phyloP scores from a whole-genome alignment of 2,797 vertebrate species.

The Erpetoichthys calabaricus region DNA sequence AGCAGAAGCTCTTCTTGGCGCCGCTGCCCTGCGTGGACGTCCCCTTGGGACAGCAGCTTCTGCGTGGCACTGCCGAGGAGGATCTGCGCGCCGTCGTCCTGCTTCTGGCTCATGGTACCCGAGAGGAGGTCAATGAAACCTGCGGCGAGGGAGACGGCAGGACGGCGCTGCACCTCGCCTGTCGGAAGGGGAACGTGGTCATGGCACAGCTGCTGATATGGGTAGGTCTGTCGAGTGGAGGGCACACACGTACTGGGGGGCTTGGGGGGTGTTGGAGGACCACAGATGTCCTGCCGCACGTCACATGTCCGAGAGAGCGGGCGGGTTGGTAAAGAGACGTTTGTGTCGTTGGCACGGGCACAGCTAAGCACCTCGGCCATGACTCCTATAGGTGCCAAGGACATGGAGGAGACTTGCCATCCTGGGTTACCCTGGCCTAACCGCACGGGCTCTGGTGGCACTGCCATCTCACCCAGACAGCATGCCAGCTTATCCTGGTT shows the following conservation, averaged over 20 bases:
- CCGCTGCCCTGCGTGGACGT: constrained; percentile 59
- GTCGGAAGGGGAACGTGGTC: constrained; percentile 79
- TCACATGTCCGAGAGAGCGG: too few relatives aligned
- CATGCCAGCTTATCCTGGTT: too few relatives aligned
- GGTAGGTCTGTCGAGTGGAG: constrained; percentile 44
- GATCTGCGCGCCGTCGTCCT: constrained; percentile 72
- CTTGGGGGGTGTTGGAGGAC: too few relatives aligned
- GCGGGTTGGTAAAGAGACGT: too few relatives aligned
- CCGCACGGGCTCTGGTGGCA: too few relatives aligned
- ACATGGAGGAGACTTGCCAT: too few relatives aligned
- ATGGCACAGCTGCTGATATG: constrained; percentile 84
- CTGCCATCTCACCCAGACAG: too few relatives aligned
- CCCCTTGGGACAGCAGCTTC: constrained; percentile 75
- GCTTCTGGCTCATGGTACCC: constrained; percentile 74
- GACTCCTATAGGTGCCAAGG: too few relatives aligned
- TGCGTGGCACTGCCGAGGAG: constrained; percentile 73
- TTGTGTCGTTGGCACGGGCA: too few relatives aligned
- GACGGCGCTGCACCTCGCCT: constrained; percentile 79
- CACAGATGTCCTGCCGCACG: background rate
- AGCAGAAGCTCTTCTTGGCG: constrained; percentile 90
- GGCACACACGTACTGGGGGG: background rate
- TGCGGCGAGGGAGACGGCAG: constrained; percentile 82
- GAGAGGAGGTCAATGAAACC: constrained; percentile 87
- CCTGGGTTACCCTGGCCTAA: too few relatives aligned
- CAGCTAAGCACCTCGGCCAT: too few relatives aligned